These are phyloP conservation scores for Vulpes vulpes DNA, from an alignment of 2,113 vertebrate species.

Conservation along the genomic window DNA sequence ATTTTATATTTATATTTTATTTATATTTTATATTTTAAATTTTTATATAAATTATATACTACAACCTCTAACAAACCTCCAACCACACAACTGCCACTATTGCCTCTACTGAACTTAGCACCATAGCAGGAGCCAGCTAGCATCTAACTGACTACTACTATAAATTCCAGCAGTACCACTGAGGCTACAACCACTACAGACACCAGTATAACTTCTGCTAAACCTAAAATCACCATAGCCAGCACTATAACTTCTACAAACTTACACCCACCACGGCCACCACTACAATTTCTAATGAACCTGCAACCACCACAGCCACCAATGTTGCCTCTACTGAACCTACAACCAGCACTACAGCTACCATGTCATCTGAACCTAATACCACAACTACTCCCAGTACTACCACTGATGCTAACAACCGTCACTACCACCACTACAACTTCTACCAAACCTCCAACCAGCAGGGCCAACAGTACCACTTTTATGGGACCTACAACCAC, in stretches of 20 bases:
- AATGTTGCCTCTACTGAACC: not conserved
- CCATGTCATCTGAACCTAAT: no score
- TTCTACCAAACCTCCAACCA: not conserved
- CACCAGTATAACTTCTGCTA: not conserved
- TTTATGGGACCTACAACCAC: not conserved
- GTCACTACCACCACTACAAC: not conserved
- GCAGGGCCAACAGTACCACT: not conserved
- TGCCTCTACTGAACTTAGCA: rapidly evolving
- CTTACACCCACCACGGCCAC: not conserved
- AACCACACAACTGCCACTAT: not conserved
- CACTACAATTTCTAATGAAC: not conserved
- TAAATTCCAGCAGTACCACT: no score
- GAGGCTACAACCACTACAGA: not conserved
- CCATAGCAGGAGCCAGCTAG: not conserved
- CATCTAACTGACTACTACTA: not conserved
- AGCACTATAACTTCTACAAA: not conserved
- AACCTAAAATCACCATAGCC: not conserved
- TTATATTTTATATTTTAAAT: not conserved
- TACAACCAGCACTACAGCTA: not conserved
- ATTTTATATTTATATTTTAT: not conserved
- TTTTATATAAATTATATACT: not conserved
- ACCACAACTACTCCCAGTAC: not conserved
- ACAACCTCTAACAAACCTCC: rapidly evolving
- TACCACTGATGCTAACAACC: no score
- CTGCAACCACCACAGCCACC: not conserved